phyloP scores from a whole-genome alignment of 1,140 invertebrate genomes.

The Rhizoglyphus robini region DNA sequence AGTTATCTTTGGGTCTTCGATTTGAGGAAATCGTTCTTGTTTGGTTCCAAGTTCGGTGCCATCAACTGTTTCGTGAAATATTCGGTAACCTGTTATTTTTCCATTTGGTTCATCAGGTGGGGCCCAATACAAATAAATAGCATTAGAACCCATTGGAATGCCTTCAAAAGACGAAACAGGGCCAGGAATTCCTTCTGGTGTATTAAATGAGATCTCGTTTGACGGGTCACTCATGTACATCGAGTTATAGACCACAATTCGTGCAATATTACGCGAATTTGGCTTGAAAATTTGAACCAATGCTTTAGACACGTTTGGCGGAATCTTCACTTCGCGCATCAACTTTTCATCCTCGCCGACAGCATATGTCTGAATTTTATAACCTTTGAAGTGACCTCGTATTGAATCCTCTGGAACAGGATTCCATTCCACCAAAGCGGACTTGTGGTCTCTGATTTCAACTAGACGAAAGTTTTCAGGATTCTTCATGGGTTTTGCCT shows the following conservation, averaged over 20 bases:
- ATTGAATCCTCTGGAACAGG: slow-evolving; percentile 54
- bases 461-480: slow-evolving; percentile 69
- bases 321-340: slow-evolving; percentile 61
- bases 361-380: slow-evolving; percentile 89
- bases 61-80: slow-evolving; percentile 60
- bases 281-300: slow-evolving; percentile 75
- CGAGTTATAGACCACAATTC: slow-evolving; percentile 78
- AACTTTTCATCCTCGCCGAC: slow-evolving; percentile 51
- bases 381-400: slow-evolving; percentile 81
- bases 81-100: slow-evolving; percentile 74
- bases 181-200: slow-evolving; percentile 50
- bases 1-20: slow-evolving; percentile 56
- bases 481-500: slow-evolving; percentile 66
- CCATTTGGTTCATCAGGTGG: slow-evolving; percentile 86
- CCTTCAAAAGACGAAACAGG: slow-evolving; percentile 69
- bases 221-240: slow-evolving; percentile 74
- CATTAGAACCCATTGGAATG: slow-evolving; percentile 69
- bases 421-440: slow-evolving; percentile 66
- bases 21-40: slow-evolving; percentile 56
- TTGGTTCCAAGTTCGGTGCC: slow-evolving; percentile 42
- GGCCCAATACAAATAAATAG: slow-evolving; percentile 76
- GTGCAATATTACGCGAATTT: slow-evolving; percentile 72
- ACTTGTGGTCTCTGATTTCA: slow-evolving; percentile 54
- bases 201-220: slow-evolving; percentile 25
- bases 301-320: slow-evolving; percentile 51